phyloP scores from a whole-genome alignment of 2,888 invertebrate species.

The Pristionchus exspectatus region DNA sequence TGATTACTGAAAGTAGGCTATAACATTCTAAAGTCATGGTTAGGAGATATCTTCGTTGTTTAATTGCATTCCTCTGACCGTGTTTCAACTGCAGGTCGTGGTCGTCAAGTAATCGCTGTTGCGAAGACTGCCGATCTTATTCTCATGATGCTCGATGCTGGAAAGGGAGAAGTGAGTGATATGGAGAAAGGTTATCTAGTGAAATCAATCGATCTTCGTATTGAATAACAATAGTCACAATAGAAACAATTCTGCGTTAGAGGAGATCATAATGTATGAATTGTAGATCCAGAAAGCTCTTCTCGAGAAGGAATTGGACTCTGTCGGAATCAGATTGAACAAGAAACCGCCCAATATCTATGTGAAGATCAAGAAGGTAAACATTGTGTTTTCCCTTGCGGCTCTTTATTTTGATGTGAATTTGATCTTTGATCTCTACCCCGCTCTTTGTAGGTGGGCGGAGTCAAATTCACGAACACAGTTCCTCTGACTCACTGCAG shows the following conservation, averaged over 20 bases:
- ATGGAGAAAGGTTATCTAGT: neutral
- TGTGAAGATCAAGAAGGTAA: conserved; percentile 87
- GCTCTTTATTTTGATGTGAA: neutral
- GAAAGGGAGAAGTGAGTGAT: conserved; percentile 86
- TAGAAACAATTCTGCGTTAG: neutral
- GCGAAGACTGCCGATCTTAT: conserved; percentile 97
- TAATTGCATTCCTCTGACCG: too few species aligned
- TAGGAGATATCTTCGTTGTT: conserved; percentile 42
- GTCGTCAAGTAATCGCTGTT: conserved; percentile 92
- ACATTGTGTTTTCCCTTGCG: neutral
- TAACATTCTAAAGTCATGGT: neutral
- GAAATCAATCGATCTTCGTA: neutral
- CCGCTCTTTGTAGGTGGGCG: conserved; percentile 83
- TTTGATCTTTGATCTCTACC: neutral
- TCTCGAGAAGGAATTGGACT: conserved; percentile 94
- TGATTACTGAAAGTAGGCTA: neutral
- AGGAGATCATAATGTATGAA: neutral
- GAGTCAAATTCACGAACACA: conserved; percentile 96
- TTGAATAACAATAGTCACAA: too few species aligned
- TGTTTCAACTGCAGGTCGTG: conserved; percentile 68
- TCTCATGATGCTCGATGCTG: conserved; percentile 99
- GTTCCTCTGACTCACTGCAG: conserved; percentile 93
- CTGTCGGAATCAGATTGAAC: conserved; percentile 97
- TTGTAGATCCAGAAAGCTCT: conserved; percentile 60
- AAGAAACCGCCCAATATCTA: conserved; percentile 97